Percentiles rank a stretch among this genome's conserved stretches.
Evolutionary conservation across 2,888 invertebrate genomes (phyloP).

Genomic region (Odiellus spinosus): DNA sequence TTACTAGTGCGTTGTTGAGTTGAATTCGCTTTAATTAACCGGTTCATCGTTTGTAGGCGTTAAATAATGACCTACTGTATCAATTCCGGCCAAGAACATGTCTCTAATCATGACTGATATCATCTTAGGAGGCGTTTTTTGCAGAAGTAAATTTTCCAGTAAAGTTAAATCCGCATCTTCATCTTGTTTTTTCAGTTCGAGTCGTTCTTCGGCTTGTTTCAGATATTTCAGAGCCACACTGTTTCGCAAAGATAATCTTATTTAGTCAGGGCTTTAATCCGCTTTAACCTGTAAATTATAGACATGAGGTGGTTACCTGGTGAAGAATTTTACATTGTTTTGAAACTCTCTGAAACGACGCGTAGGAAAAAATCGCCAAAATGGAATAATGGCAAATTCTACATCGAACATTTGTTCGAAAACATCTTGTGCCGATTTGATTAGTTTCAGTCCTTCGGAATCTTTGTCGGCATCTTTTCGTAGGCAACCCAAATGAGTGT

Average conservation of each 20-base stretch:
- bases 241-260: too few relatives aligned
- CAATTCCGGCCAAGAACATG: conserved; percentile 70
- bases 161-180: conserved; percentile 47
- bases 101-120: conserved; percentile 50
- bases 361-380: conserved; percentile 28
- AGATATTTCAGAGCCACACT: too few relatives aligned
- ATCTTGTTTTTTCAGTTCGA: conserved; percentile 11
- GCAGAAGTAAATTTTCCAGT: conserved; percentile 55
- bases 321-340: conserved; percentile 29
- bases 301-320: too few relatives aligned
- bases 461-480: conserved; percentile 47
- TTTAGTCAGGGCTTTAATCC: too few relatives aligned
- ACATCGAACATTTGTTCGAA: conserved; percentile 26
- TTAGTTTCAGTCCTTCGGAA: conserved; percentile 69
- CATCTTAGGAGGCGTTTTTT: conserved; percentile 28
- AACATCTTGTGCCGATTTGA: conserved; percentile 39
- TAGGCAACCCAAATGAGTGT: conserved; percentile 66
- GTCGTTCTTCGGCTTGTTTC: too few relatives aligned
- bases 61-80: conserved; percentile 54
- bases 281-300: too few relatives aligned
- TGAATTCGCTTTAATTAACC: too few relatives aligned
- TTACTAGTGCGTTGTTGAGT: too few relatives aligned
- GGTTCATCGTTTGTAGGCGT: too few relatives aligned
- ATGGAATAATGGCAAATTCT: conserved; percentile 25
- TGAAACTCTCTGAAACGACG: conserved; percentile 29